phyloP scores from a whole-genome alignment of 2,888 invertebrate species.

The Dinocampus coccinellae region DNA sequence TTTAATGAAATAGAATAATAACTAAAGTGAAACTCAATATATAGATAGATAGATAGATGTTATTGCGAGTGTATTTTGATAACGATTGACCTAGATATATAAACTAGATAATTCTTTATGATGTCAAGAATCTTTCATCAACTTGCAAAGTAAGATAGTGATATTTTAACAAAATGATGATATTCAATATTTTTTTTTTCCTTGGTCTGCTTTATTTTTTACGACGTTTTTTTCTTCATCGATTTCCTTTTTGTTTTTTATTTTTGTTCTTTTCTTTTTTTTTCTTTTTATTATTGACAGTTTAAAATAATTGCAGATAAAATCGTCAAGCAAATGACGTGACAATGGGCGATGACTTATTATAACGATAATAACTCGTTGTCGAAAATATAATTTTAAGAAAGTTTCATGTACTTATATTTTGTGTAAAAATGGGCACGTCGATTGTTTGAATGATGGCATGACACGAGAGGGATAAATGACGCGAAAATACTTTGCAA shows the following conservation, averaged over 20 bases:
- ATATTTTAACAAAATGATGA: not conserved
- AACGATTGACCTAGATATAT: conserved; percentile 29
- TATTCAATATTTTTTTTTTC: not conserved
- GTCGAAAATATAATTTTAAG: not conserved
- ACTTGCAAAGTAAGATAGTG: not conserved
- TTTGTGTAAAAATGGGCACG: conserved; percentile 4
- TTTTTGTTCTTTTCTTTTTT: not conserved
- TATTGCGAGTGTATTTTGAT: conserved; percentile 1
- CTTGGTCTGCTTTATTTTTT: not conserved
- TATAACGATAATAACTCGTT: not conserved
- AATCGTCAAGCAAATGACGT: conserved; percentile 3
- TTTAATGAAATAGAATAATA: not conserved
- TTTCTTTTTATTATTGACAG: not conserved
- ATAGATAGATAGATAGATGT: not conserved
- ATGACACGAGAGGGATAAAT: not conserved
- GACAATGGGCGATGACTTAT: conserved; percentile 1
- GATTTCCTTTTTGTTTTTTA: not conserved
- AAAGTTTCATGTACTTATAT: not conserved
- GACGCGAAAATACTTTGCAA: not conserved
- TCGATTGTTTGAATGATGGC: conserved; percentile 6
- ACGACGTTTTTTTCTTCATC: not conserved
- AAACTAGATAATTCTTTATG: not conserved
- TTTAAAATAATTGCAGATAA: conserved; percentile 12
- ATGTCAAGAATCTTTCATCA: not conserved
- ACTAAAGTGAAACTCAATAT: not conserved